Base-by-base conservation (phyloP, 2,888 invertebrate genomes). In the Clusia tigrina region DNA sequence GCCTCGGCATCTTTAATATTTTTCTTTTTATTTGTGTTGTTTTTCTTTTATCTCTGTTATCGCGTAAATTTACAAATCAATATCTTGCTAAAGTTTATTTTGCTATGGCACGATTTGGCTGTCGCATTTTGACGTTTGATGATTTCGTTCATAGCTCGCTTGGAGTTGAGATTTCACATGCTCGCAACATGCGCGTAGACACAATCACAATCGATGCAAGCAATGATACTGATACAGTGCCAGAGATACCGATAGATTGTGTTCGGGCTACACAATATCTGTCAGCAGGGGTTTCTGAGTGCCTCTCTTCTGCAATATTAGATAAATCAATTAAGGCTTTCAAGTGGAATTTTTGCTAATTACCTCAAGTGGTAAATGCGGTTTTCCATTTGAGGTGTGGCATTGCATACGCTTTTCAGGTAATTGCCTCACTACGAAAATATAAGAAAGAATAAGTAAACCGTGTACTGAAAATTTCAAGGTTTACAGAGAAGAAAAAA, bases 61-160 rank as follows among this genome's bases (percentile, higher is more conserved):
- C 76, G 70, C 24, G 55, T 66, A 73, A 78, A 74, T 78, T 78
- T 75, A 78, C 78, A 78, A 78, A 78, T 78, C 78, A 75, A 78
- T 78, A 77, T 77, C 77, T 70, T 76, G 76, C 74, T 71, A 65
- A 57, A 9, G 37, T 54, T 53, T n/a, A n/a, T 48, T 48, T 48
- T 48, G 18, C 22, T 20, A 48, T 48, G 15, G 22, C 18, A 48
- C 48, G 48, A 22, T 48, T 48, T 48, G 18, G 18, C 48, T 48
- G 48, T 48, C 48, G 56, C 46, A 46, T 25, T 15, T 46, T 22
- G 51, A 60, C 76, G 66, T 75, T 74, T 74, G 74, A 76, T 67
- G 74, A 73, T 74, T 2, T 48, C 12, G 12, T 32, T 32, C n/a
- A 15, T 42, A 15, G 42, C 22, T 48, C 20, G 48, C 48, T 48